Evolutionary conservation across 2,797 vertebrate genomes (phyloP).

Genomic region (Mus caroli): DNA sequence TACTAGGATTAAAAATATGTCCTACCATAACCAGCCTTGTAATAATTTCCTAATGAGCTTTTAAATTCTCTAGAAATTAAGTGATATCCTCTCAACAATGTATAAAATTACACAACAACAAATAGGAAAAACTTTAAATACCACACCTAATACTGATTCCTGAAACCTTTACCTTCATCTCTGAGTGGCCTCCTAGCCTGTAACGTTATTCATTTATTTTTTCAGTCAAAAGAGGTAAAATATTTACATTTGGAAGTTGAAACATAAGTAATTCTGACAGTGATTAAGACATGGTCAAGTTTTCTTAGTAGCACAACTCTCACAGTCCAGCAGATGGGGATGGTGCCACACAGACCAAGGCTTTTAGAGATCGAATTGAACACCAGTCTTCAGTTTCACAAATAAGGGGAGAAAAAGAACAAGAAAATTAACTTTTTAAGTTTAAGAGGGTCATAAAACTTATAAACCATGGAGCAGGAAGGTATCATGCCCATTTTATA

Average conservation of each 20-base stretch:
- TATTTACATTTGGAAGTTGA: neutral
- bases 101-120: constrained; percentile 11
- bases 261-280: neutral
- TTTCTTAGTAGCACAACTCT: constrained; percentile 23
- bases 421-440: constrained; percentile 34
- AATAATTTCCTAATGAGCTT: neutral
- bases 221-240: constrained; percentile 11
- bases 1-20: neutral
- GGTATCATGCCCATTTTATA: neutral
- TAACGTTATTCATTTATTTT: neutral
- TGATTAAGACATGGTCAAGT: neutral
- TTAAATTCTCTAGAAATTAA: neutral
- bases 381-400: neutral
- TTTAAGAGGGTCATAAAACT: neutral
- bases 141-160: neutral
- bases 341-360: neutral
- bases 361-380: constrained; percentile 13
- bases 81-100: neutral
- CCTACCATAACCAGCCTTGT: neutral
- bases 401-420: neutral
- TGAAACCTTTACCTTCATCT: neutral
- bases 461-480: neutral
- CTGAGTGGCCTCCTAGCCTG: neutral
- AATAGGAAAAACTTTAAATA: neutral
- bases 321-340: constrained; percentile 67